Base-by-base conservation (phyloP, 2,797 vertebrate species). In the Poeciliopsis presidionis region DNA sequence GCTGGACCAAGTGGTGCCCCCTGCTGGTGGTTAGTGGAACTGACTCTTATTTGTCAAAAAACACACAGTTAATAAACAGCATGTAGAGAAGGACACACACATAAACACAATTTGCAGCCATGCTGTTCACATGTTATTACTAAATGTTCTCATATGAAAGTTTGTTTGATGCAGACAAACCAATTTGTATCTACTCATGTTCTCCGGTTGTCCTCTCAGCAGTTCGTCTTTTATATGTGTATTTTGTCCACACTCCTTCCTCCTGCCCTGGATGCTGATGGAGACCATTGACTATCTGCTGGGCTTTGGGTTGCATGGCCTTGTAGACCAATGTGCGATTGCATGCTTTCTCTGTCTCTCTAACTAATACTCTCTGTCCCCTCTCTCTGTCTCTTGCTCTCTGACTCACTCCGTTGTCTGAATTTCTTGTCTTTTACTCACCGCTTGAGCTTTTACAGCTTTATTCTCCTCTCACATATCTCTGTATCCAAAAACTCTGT, bases 1-100 rank as follows among this genome's bases (percentile, higher is more conserved):
- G 14, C 95, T 99, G 79, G 98, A 99, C 90, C 98, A 99, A 98
- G 97, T 99, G 78, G 98, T 99, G 83, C 98, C 98, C 89, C 98
- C 98, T 51, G 97, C 98, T 95, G 98, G 98, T 92, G 98, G 98
- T 99, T 95, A 99, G 98, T 99, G 89, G 53, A 67, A 88, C 55
- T 39, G 2, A 11, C 81, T 43, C 20, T 65, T 86, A 65, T 80
- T 70, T 82, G 53, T 85, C 43, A 69, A 73, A 47, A 55, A 70
- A 67, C 41, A 33, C 76, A 81, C 59, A 30, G 16, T 82, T 20
- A 69, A 80, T 28, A 69, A 67, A 49, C 61, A 73, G 79, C 73
- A 59, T 69, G 7, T 43, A 61, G 76, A 83, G 25, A 79, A 49
- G 82, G 63, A 90, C 63, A 81, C 45, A 80, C 69, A 79, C 59